Conservation (phyloP, 2,797 vertebrate genomes). For the Syngnathus acus region DNA sequence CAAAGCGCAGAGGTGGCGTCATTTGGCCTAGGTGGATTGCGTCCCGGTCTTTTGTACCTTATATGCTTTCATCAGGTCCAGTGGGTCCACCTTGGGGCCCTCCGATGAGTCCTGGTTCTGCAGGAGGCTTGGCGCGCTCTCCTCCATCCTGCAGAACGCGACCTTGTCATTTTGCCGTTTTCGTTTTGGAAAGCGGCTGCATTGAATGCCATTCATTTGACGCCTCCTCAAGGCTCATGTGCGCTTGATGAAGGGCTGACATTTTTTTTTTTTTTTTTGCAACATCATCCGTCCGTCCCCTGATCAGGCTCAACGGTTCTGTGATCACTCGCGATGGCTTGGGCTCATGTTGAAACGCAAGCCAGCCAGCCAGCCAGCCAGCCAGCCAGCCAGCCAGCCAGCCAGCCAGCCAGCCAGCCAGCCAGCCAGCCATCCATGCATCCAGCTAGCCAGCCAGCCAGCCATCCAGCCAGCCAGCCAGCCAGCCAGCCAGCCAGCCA, state of each 20-base stretch:
- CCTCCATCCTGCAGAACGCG: conserved; percentile 77
- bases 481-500: too few species aligned
- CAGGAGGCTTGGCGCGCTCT: conserved; percentile 79
- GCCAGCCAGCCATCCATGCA: too few species aligned
- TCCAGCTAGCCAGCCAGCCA: too few species aligned
- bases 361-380: neutral
- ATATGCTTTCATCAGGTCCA: conserved; percentile 78
- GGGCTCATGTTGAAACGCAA: neutral
- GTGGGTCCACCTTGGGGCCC: conserved; percentile 73
- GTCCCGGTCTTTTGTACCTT: conserved; percentile 64
- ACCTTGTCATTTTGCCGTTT: too few species aligned
- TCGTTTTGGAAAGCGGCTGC: too few species aligned
- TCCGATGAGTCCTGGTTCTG: conserved; percentile 79
- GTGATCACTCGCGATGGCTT: neutral
- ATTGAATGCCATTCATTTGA: too few species aligned
- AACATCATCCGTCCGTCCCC: neutral
- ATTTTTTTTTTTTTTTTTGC: neutral
- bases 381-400: too few species aligned
- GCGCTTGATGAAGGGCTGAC: neutral
- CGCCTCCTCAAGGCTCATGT: neutral
- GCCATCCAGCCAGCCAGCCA: too few species aligned
- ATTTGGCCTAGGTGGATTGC: neutral
- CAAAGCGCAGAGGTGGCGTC: conserved; percentile 6
- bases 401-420: too few species aligned
- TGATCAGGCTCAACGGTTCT: neutral